phyloP scores from a whole-genome alignment of 2,113 vertebrate genomes.

The Eolophus roseicapilla region DNA sequence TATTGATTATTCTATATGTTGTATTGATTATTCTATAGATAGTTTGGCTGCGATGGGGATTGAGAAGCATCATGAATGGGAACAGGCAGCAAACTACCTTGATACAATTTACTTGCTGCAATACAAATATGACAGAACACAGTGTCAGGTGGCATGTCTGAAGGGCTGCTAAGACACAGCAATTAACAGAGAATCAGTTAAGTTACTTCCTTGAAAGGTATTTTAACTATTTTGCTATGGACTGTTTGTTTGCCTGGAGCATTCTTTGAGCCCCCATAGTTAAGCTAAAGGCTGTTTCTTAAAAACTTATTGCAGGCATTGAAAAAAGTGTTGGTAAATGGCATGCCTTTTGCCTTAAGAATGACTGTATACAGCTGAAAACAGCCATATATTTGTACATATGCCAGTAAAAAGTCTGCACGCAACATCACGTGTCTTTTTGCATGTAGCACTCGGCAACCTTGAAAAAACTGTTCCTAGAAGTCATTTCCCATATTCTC shows the following conservation, averaged over 20 bases:
- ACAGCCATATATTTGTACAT: neutral
- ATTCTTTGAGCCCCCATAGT: neutral
- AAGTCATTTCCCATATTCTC: neutral
- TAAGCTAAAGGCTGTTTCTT: neutral
- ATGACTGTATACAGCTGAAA: neutral
- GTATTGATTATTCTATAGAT: constrained; percentile 19
- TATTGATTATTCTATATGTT: neutral
- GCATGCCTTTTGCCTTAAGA: neutral
- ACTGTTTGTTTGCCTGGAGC: neutral
- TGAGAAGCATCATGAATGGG: neutral
- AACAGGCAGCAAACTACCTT: neutral
- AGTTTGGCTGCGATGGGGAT: neutral
- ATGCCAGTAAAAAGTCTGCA: neutral
- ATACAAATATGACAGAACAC: neutral
- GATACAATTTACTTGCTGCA: neutral
- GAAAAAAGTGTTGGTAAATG: neutral
- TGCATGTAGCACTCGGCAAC: fast-evolving
- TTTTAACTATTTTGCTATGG: neutral
- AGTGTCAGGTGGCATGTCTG: neutral
- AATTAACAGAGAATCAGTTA: neutral
- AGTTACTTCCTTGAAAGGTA: neutral
- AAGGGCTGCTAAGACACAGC: neutral
- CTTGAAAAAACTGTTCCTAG: neutral
- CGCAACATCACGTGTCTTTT: fast-evolving
- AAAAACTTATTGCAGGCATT: neutral